Evolutionary conservation across 2,113 vertebrate genomes (phyloP).

Genomic region (Hypomesus transpacificus): DNA sequence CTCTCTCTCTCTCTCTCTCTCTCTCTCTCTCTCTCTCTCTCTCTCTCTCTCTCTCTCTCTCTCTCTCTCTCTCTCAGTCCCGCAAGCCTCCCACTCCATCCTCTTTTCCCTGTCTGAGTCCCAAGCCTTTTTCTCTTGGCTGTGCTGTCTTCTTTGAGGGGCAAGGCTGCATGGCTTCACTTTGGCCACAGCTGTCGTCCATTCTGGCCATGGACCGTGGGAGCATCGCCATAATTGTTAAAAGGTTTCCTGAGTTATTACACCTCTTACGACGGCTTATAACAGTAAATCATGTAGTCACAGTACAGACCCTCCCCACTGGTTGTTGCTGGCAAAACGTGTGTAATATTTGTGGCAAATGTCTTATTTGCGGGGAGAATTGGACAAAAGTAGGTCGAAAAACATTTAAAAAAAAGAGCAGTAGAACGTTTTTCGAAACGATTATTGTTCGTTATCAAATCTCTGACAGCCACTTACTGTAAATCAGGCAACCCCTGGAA

Average conservation of each 20-base stretch:
- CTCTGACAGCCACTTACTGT: no score
- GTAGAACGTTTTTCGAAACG: no score
- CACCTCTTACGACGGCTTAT: constrained; percentile 26
- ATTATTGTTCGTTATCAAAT: no score
- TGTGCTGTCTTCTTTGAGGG: constrained; percentile 26
- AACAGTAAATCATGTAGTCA: constrained; percentile 33
- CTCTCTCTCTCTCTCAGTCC: constrained; percentile 8
- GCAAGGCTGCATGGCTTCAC: constrained; percentile 26
- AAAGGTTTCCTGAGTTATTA: constrained; percentile 27
- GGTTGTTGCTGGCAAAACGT: constrained; percentile 5
- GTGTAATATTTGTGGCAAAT: background rate
- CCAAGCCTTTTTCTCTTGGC: constrained; percentile 8
- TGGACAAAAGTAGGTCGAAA: no score
- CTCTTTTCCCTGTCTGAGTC: constrained; percentile 7
- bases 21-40: constrained; percentile 13
- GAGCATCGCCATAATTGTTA: constrained; percentile 27
- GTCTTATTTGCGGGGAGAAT: no score
- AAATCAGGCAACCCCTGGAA: no score
- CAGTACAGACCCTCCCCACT: constrained; percentile 10
- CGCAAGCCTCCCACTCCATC: no score
- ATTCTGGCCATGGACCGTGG: constrained; percentile 31
- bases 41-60: constrained; percentile 13
- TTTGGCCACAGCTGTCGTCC: constrained; percentile 47
- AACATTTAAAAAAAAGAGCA: no score
- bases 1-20: constrained; percentile 8